A percentile compares a stretch with the other conserved stretches of the same genome.
phyloP scores from a whole-genome alignment of 2,113 vertebrate genomes.

The Vombatus ursinus region DNA sequence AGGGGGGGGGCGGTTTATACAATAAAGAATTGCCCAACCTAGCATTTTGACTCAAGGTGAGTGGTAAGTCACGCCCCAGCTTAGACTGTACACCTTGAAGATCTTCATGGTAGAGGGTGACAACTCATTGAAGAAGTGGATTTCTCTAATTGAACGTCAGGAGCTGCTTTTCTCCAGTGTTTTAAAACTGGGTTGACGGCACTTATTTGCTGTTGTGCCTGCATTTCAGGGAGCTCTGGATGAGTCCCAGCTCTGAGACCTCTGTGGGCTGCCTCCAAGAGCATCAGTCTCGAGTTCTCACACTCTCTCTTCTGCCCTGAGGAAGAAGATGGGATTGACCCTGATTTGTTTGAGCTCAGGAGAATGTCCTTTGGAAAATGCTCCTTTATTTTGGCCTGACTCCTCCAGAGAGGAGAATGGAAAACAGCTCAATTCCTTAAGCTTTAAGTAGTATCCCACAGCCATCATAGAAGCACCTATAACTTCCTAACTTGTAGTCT shows the following conservation, averaged over 20 bases:
- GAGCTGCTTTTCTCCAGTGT: not conserved
- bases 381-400: not conserved
- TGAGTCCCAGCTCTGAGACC: not conserved
- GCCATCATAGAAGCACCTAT: not conserved
- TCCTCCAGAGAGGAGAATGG: not conserved
- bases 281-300: not conserved
- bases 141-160: not conserved
- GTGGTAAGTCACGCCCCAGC: not conserved
- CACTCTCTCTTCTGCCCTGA: not conserved
- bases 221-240: not conserved
- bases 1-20: not conserved
- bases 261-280: not conserved
- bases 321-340: not conserved
- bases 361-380: not conserved
- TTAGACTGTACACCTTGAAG: not conserved
- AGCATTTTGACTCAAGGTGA: conserved; percentile 14
- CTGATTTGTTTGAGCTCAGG: not conserved
- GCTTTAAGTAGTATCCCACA: not conserved
- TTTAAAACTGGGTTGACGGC: conserved; percentile 55
- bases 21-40: not conserved
- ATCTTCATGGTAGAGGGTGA: not conserved
- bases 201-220: conserved; percentile 52
- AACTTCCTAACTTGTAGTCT: not conserved
- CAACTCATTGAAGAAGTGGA: not conserved
- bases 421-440: not conserved